Base-by-base conservation (phyloP, 1,140 invertebrate species). In the Drosophila virilis region DNA sequence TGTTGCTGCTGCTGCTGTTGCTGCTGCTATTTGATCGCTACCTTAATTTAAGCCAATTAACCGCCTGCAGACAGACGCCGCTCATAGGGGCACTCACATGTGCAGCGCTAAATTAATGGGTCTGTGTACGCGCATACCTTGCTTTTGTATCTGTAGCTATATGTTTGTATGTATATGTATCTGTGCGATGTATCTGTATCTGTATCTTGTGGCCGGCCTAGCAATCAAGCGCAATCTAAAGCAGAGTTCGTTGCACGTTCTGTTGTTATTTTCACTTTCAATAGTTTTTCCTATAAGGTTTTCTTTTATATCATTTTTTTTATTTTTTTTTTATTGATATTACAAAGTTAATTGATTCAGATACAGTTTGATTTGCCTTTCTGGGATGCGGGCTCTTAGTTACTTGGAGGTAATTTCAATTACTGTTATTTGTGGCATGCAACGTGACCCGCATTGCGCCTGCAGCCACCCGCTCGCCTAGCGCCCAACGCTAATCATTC, bases 11-110 rank as follows among this genome's bases (percentile, higher is more conserved):
- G 51, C 13, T 57, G 54, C 9, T 50, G 28, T 6, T 55, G 28
- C 4, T 71, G 57, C 52, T 78, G 80, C 80, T 75, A 90, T 90
- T 89, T 80, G 90, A 91, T 85, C 80, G 85, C 80, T 80, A 92
- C 91, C 91, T 92, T 92, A 92, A 92, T 92, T 92, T 92, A 92
- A 91, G 84, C 91, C 91, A 92, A 92, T 92, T 92, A 92, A 92
- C 88, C 74, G 88, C 64, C 73, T 77, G 80, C 74, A 80, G 62
- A 61, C 60, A 70, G 45, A 59, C 32, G 59, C 40, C 45, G 50
- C 61, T 48, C 50, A 78, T 80, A 71, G 60, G 78, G 78, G 51
- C 64, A 83, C 67, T 55, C 66, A 46, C 15, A 67, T 57, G 50
- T 65, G 61, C 61, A 35, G 38, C 32, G 22, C 52, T 75, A 50